Evolutionary conservation across 2,888 invertebrate genomes (phyloP).

Genomic region (Microchrysa polita): DNA sequence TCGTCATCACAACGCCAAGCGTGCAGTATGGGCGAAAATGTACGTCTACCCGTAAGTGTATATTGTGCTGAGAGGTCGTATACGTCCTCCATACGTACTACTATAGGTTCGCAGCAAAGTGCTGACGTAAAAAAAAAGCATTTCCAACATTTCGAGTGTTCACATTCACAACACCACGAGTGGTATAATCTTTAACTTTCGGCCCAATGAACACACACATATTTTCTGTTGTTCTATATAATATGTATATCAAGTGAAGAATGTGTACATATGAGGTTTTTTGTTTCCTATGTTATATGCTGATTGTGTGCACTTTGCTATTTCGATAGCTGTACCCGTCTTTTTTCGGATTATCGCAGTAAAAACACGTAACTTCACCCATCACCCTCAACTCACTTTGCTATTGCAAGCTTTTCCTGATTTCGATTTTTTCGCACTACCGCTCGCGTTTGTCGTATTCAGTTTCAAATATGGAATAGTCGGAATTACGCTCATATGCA

Average conservation of each 20-base stretch:
- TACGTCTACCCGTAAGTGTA: too few species aligned
- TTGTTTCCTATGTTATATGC: slow-evolving; percentile 1
- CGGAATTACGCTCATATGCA: not conserved
- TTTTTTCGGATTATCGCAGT: slow-evolving; percentile 26
- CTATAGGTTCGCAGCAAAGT: too few species aligned
- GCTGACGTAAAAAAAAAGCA: slow-evolving; percentile 38
- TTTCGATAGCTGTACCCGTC: slow-evolving; percentile 16
- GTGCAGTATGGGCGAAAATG: too few species aligned
- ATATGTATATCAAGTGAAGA: too few species aligned
- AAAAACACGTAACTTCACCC: not conserved
- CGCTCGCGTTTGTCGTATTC: not conserved
- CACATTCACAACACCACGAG: too few species aligned
- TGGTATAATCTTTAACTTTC: slow-evolving; percentile 24
- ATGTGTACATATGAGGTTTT: not conserved
- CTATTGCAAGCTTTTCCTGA: not conserved
- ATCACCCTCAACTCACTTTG: not conserved
- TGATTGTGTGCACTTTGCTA: not conserved
- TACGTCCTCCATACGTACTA: not conserved
- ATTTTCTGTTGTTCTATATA: too few species aligned
- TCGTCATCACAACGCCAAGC: slow-evolving; percentile 1
- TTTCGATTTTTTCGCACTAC: not conserved
- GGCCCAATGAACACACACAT: too few species aligned
- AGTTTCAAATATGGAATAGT: not conserved
- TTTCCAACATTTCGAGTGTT: slow-evolving; percentile 32
- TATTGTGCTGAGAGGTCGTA: too few species aligned